phyloP scores from a whole-genome alignment of 2,797 vertebrate species.

The Trichosurus vulpecula region DNA sequence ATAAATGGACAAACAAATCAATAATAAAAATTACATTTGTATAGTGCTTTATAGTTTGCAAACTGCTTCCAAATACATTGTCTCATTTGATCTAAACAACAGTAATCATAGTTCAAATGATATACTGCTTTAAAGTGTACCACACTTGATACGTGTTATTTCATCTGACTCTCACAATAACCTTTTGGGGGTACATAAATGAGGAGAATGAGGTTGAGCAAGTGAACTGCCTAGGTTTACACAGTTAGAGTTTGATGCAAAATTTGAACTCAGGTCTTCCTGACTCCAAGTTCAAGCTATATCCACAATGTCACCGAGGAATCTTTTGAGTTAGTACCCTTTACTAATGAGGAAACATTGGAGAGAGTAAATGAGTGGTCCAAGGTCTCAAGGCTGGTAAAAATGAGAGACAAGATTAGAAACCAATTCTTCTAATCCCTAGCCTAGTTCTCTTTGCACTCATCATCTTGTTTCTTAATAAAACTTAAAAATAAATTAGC shows the following conservation, averaged over 20 bases:
- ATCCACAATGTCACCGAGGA: not conserved
- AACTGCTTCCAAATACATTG: not conserved
- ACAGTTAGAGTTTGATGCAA: not conserved
- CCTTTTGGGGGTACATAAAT: not conserved
- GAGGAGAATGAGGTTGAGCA: not conserved
- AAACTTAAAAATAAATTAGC: not conserved
- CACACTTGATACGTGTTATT: not conserved
- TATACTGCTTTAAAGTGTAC: not conserved
- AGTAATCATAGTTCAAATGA: not conserved
- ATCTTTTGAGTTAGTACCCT: not conserved
- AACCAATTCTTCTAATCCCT: not conserved
- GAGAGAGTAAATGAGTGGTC: not conserved
- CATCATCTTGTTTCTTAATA: not conserved
- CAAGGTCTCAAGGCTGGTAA: not conserved
- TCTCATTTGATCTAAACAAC: conserved; percentile 21
- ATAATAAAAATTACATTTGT: not conserved
- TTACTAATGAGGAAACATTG: not conserved
- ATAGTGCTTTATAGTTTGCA: not conserved
- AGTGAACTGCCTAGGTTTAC: not conserved
- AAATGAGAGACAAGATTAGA: not conserved
- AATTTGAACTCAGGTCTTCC: not conserved
- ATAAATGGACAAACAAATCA: conserved; percentile 24
- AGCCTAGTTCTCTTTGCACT: not conserved
- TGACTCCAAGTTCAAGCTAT: not conserved
- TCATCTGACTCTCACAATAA: not conserved